Base-by-base conservation (phyloP, 37 sponge, comb jelly and placozoan genomes). In the Axinella damicornis region DNA sequence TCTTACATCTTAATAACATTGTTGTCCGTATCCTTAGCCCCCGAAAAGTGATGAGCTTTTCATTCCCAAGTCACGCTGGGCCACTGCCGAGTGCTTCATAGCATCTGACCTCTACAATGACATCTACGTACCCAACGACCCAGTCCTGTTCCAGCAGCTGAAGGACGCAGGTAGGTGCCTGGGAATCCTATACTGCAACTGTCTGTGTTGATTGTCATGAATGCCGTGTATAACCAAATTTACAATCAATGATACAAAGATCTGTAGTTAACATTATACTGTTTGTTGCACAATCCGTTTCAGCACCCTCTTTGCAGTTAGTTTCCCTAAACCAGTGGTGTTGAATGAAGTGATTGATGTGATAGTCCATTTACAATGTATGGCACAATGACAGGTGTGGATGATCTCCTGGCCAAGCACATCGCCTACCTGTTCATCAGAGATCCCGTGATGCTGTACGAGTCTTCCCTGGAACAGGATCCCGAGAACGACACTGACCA, bases 351-450 rank as follows among this genome's bases (percentile, higher is more conserved):
- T n/a, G n/a, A n/a, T n/a, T n/a, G n/a, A n/a, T n/a, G n/a, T n/a
- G n/a, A n/a, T n/a, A n/a, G 19, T 57, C 19, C 17, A 21, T 17
- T 57, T 6, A 58, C 27, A 15, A 0, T 67, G 35, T 77, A 25
- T n/a, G n/a, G n/a, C n/a, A n/a, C n/a, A n/a, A n/a, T n/a, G n/a
- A n/a, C n/a, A 93, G 95, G 92, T 74, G 63, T 94, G 21, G 95
- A 94, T 69, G 69, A 78, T 16, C 75, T 94, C 5, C 73, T 96
- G 67, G 94, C 97, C 14, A 58, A 72, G 33, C 97, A 96, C 64
- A 71, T 96, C 14, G 94, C 97, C 27, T 94, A 96, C 66, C 60
- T 96, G 46, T 96, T 96, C 71, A 87, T 87, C 55, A 67, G 97
- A 30, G 97, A 96, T 58, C 91, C 97, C 5, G 77, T 96, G 73